phyloP scores from a whole-genome alignment of 2,797 vertebrate genomes.

The Micropoecilia bifurca region DNA sequence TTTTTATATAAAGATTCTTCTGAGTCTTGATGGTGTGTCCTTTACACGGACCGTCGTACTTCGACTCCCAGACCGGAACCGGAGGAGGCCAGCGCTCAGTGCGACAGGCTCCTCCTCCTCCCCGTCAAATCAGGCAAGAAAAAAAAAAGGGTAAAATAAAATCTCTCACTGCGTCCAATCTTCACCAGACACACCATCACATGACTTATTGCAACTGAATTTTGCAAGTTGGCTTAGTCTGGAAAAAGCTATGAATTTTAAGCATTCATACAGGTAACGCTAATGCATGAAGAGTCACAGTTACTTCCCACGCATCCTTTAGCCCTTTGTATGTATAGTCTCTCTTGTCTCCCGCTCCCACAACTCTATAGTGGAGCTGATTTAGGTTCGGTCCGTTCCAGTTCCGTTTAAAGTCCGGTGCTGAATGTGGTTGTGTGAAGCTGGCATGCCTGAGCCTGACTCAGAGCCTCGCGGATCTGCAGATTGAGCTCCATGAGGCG shows the following conservation, averaged over 20 bases:
- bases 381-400: constrained; percentile 36
- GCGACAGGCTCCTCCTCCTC: constrained; percentile 43
- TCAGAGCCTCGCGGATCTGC: constrained; percentile 94
- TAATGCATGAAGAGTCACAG: constrained; percentile 74
- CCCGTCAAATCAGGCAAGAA: constrained; percentile 80
- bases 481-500: constrained; percentile 98
- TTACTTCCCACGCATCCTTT: constrained; percentile 81
- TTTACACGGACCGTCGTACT: constrained; percentile 39
- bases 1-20: constrained; percentile 43
- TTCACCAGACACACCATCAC: constrained; percentile 70
- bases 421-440: constrained; percentile 76
- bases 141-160: constrained; percentile 1
- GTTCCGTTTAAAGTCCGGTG: constrained; percentile 89
- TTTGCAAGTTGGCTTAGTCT: constrained; percentile 76
- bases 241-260: constrained; percentile 72
- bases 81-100: constrained; percentile 21
- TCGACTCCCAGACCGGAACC: constrained; percentile 28
- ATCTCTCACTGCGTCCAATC: constrained; percentile 60
- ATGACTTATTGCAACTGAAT: constrained; percentile 85
- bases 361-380: constrained; percentile 36
- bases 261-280: constrained; percentile 70
- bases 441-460: constrained; percentile 86
- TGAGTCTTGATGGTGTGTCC: constrained; percentile 57
- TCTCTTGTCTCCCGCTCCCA: constrained; percentile 54
- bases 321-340: constrained; percentile 82